Evolutionary conservation across 2,888 invertebrate species (phyloP), one percentile per base, ranked within the genome.

Genomic region (Hipparchia sbordonii): DNA sequence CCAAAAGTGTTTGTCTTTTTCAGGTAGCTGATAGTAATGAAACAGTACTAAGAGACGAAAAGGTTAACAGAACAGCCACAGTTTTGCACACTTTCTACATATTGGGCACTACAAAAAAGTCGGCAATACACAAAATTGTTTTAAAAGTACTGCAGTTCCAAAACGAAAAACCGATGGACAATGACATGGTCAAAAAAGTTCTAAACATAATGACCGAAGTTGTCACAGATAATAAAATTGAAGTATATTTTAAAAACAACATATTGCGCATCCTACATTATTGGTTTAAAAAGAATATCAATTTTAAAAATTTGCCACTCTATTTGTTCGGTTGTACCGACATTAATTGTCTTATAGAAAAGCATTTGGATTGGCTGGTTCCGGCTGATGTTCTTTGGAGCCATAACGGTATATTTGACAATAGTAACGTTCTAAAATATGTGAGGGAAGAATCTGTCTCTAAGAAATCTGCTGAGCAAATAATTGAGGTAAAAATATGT

Each of bases 11-110:
- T 56, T 13, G 56, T 8, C 9, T 86, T 85, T 84, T 89, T 83
- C 81, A 94, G 89, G 88, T 92, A 48, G 82, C 90, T 46, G 83
- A 87, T 52, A 80, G 86, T 66, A 87, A 85, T 57, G 87, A 90
- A 71, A 85, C 90, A 56, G 88, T 95, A 79, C 79, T 91, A 67
- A 89, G 90, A 75, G 96, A 96, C 80, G 96, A 96, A 85, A 88
- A 89, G 1, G 86, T 89, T 0, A 95, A 95, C 75, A 89, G 95
- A 81, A 94, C 95, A 1, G 87, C 94, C 0, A 95, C 95, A 59
- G 93, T 95, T 7, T 85, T 96, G 23, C 95, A 96, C 67, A 91
- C 93, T 51, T 92, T 95, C 75, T 88, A 92, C 13, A 88, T 94
- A 10, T 81, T 96, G 5, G 93, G 95, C 46, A 90, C 93, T 56